Evolutionary conservation across 2,113 vertebrate species (phyloP), one percentile per base, ranked within the genome.

Genomic region (Hiodon tergisus): DNA sequence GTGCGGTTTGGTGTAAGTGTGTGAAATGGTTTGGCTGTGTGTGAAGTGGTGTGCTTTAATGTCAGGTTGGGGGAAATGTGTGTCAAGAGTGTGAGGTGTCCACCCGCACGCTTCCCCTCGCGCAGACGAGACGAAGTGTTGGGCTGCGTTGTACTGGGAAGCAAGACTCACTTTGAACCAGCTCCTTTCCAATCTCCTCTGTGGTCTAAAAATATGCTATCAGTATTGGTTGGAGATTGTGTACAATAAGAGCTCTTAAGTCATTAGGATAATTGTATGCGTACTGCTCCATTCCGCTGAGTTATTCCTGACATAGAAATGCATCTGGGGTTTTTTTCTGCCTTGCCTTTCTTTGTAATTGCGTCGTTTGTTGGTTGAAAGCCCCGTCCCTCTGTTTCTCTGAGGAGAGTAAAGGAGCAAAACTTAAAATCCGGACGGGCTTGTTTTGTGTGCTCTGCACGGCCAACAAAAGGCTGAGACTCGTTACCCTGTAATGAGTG

Each of bases 271-370:
- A 69, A 72, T 73, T 68, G 13, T 77, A 74, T 11, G 47, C 47
- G 13, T 77, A 68, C 62, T 75, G 47, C 65, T 75, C 54, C 13
- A 53, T 11, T 73, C 69, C 48, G 17, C 50, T 7, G 5, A 69
- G n/a, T 72, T 73, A 54, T 46, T 79, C 74, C 70, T 13, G 57
- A 75, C 53, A 59, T 75, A 59, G 55, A 71, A 79, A 51, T 78
- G 76, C 59, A 66, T 78, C 72, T 59, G 60, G 78, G 72, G 76
- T 48, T 70, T 52, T 71, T 78, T 76, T 81, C 75, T 73, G 80
- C 76, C 73, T 80, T 72, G 14, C 71, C 81, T 46, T 69, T 78
- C 62, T 69, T 69, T 63, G 69, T 77, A 77, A 78, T 78, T 75
- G 75, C 67, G 72, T 75, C 79, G 77, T 70, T 80, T 80, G 77